These are phyloP conservation scores for Falcaria lacertinaria DNA, from an alignment of 2,888 invertebrate species.

Conservation along the genomic window DNA sequence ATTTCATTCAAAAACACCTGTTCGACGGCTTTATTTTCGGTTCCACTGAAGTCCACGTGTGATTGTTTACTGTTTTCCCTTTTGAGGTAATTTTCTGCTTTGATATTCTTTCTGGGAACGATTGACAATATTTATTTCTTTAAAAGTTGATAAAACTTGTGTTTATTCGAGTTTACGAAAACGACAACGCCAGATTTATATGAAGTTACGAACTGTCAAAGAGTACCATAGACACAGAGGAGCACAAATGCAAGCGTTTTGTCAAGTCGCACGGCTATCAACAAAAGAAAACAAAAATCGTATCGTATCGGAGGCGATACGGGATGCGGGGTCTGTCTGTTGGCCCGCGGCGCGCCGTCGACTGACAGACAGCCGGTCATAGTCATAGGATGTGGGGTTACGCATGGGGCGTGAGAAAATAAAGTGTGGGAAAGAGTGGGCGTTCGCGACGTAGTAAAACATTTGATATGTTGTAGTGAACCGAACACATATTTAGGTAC, in stretches of 20 bases:
- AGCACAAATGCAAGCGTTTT: slow-evolving; percentile 52
- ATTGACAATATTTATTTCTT: slow-evolving; percentile 6
- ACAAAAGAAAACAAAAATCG: slow-evolving; percentile 24
- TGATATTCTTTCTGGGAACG: slow-evolving; percentile 5
- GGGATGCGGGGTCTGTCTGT: slow-evolving; percentile 36
- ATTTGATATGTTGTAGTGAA: slow-evolving; percentile 79
- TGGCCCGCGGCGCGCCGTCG: slow-evolving; percentile 44
- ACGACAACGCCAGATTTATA: slow-evolving; percentile 71
- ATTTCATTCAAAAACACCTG: slow-evolving; percentile 89
- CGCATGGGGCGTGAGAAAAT: slow-evolving; percentile 89
- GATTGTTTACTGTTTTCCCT: slow-evolving; percentile 12
- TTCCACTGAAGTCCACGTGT: slow-evolving; percentile 61
- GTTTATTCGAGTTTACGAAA: slow-evolving; percentile 56
- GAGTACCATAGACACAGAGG: slow-evolving; percentile 59
- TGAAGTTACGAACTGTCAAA: slow-evolving; percentile 73
- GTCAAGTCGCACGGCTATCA: slow-evolving; percentile 54
- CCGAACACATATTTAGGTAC: slow-evolving; percentile 69
- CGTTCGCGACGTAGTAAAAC: slow-evolving; percentile 81
- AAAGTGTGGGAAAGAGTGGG: slow-evolving; percentile 91
- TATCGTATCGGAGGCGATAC: slow-evolving; percentile 16
- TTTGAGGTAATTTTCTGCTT: slow-evolving; percentile 8
- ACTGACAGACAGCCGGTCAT: slow-evolving; percentile 64
- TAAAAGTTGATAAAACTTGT: slow-evolving; percentile 37
- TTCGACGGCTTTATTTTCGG: slow-evolving; percentile 85
- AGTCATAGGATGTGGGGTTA: slow-evolving; percentile 88